A percentile compares a stretch with the other conserved stretches of the same genome.
phyloP scores from a whole-genome alignment of 2,888 invertebrate species.

The Drymonia ruficornis region DNA sequence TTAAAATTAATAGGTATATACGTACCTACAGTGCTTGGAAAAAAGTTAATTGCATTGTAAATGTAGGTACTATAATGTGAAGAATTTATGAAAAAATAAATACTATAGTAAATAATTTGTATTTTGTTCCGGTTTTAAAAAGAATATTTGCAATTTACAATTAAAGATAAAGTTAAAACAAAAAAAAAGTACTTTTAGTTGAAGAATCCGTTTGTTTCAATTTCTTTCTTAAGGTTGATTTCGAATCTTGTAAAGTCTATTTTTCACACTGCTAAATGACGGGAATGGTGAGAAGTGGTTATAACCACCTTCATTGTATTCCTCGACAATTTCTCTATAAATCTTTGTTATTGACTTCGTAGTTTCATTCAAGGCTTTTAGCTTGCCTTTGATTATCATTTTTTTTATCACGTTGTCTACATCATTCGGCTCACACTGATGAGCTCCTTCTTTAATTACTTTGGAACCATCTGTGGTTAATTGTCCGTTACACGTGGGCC shows the following conservation, averaged over 20 bases:
- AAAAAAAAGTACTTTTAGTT: not conserved
- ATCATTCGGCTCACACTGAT: constrained; percentile 8
- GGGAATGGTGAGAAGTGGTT: not conserved
- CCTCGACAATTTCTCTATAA: constrained; percentile 16
- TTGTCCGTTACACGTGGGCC: not conserved
- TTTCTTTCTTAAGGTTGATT: not conserved
- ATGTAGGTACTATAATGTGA: too few species aligned
- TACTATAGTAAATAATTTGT: too few species aligned
- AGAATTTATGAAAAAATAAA: too few species aligned
- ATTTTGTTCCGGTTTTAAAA: too few species aligned
- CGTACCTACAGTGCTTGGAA: too few species aligned
- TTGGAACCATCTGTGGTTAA: constrained; percentile 1
- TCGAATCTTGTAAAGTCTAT: not conserved
- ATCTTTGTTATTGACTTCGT: constrained; percentile 11
- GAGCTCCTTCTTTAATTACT: constrained; percentile 2
- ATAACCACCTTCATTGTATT: not conserved
- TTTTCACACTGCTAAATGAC: not conserved
- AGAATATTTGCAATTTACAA: too few species aligned
- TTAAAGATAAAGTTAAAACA: not conserved
- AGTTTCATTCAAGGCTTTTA: constrained; percentile 3
- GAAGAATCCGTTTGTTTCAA: not conserved
- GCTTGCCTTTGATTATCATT: constrained; percentile 8
- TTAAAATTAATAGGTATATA: too few species aligned
- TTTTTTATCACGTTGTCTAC: constrained; percentile 10
- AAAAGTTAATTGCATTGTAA: too few species aligned